Evolutionary conservation across 1,140 invertebrate genomes (phyloP).

Genomic region (Conus betulinus): DNA sequence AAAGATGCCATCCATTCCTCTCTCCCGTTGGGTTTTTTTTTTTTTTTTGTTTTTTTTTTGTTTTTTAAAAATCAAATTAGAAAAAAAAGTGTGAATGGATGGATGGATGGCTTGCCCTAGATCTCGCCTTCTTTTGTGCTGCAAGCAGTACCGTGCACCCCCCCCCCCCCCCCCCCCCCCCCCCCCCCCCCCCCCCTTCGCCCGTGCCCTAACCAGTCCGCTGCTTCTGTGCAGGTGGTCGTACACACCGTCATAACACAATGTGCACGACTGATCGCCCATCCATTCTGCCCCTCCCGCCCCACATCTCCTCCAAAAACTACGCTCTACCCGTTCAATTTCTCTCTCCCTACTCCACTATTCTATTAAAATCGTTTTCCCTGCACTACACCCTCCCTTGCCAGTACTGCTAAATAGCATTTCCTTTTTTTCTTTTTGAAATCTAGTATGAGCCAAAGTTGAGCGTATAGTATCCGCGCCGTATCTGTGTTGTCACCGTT

Average conservation of each 20-base stretch:
- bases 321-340: too few species aligned
- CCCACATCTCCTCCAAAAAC: not conserved
- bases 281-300: not conserved
- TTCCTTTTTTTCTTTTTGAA: not conserved
- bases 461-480: too few species aligned
- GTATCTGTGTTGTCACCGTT: too few species aligned
- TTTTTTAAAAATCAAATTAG: not conserved
- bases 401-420: too few species aligned
- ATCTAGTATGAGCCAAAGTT: not conserved
- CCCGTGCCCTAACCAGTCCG: not conserved
- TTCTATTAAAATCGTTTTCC: not conserved
- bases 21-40: too few species aligned
- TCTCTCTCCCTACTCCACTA: not conserved
- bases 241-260: constrained; percentile 14
- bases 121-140: not conserved
- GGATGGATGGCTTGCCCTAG: not conserved
- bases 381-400: not conserved
- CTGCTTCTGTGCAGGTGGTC: constrained; percentile 18
- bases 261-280: not conserved
- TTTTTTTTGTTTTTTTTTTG: too few species aligned
- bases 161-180: not conserved
- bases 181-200: not conserved
- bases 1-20: too few species aligned
- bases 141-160: not conserved
- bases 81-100: not conserved